These are phyloP conservation scores for Ptilodon capucinus DNA, from an alignment of 2,888 invertebrate species.

Conservation along the genomic window DNA sequence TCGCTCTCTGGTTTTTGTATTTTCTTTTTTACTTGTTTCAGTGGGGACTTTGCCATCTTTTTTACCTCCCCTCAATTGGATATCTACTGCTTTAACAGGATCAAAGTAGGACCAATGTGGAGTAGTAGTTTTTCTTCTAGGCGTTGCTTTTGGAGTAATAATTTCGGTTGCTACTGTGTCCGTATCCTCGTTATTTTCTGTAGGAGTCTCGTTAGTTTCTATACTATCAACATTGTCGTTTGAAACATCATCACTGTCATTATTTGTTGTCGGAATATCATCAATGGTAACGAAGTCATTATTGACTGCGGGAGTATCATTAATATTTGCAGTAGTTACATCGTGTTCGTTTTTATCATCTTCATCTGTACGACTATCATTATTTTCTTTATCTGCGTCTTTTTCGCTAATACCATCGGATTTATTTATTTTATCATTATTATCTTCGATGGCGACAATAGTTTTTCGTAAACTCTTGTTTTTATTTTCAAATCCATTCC, in stretches of 20 bases:
- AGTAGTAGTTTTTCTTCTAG: constrained; percentile 3
- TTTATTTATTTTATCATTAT: background rate
- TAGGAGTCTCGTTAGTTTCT: background rate
- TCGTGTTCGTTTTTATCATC: too few species aligned
- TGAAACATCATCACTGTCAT: too few species aligned
- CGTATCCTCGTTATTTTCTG: background rate
- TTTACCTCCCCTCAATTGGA: constrained; percentile 7
- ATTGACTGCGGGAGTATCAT: background rate
- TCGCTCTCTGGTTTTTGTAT: constrained; percentile 5
- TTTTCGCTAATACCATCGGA: background rate
- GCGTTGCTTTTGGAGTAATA: background rate
- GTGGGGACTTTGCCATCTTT: background rate
- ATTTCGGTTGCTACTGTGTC: background rate
- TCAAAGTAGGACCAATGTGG: background rate
- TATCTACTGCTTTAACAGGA: constrained; percentile 2
- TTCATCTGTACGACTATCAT: background rate
- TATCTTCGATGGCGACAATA: constrained; percentile 10
- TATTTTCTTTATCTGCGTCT: background rate
- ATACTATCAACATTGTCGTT: too few species aligned
- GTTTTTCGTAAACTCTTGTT: constrained; percentile 38
- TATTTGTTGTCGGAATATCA: background rate
- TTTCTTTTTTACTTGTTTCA: background rate
- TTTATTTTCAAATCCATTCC: constrained; percentile 45
- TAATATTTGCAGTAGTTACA: too few species aligned
- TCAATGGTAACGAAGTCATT: too few species aligned